Percentiles rank a stretch among this genome's conserved stretches.
phyloP scores from a whole-genome alignment of 2,797 vertebrate genomes.

The Peromyscus nudipes region DNA sequence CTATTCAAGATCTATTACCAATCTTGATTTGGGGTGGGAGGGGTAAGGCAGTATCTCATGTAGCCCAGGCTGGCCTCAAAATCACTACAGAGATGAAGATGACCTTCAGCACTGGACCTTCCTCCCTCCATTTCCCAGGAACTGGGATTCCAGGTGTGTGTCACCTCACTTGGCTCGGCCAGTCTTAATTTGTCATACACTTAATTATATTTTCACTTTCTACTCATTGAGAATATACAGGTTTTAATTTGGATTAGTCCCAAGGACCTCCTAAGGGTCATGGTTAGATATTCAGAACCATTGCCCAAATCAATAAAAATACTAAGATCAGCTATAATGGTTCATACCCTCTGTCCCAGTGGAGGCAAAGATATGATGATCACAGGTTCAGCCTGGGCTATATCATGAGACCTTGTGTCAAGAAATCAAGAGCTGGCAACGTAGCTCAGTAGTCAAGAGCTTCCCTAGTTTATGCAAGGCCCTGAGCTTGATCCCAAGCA shows the following conservation, averaged over 20 bases:
- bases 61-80: neutral
- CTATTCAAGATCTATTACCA: neutral
- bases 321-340: neutral
- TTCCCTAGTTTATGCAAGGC: neutral
- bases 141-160: neutral
- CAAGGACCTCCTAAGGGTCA: neutral
- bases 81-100: neutral
- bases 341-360: neutral
- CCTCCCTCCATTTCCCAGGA: neutral
- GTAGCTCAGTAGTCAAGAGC: neutral
- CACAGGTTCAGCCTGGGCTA: neutral
- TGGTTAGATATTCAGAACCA: neutral
- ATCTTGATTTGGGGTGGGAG: neutral
- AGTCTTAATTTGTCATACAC: neutral
- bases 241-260: neutral
- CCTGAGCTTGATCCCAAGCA: no score
- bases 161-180: neutral
- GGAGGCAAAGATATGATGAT: neutral
- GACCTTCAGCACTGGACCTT: neutral
- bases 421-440: neutral
- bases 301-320: neutral
- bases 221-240: neutral
- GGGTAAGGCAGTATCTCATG: neutral
- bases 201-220: neutral
- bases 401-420: neutral